A percentile compares a stretch with the other conserved stretches of the same genome.
Conservation (phyloP, 2,888 invertebrate genomes). For the Cyaniris semiargus region DNA sequence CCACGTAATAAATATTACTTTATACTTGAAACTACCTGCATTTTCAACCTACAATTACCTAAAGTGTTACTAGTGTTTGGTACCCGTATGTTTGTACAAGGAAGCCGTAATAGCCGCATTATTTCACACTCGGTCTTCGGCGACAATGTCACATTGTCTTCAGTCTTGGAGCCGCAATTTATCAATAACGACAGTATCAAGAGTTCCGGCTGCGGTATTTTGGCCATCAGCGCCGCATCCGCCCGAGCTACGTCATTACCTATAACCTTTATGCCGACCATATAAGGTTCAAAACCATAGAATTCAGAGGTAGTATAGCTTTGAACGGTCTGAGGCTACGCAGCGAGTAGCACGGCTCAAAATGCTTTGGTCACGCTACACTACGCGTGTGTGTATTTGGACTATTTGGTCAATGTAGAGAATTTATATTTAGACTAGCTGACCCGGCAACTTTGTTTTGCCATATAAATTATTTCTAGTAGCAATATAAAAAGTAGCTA, state of each 20-base stretch:
- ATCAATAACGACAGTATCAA: slow-evolving; percentile 77
- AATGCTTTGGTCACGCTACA: slow-evolving; percentile 6
- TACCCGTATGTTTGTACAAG: slow-evolving; percentile 6
- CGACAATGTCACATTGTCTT: slow-evolving; percentile 55
- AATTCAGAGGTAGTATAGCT: neutral
- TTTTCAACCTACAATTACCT: neutral
- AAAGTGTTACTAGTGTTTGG: neutral
- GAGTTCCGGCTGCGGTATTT: slow-evolving; percentile 73
- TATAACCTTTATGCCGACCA: neutral
- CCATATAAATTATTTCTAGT: no score
- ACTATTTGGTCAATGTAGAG: neutral
- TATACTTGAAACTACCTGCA: neutral
- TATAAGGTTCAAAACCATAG: neutral
- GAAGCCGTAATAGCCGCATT: slow-evolving; percentile 30
- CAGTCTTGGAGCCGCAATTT: slow-evolving; percentile 71
- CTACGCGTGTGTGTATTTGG: neutral
- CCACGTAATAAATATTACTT: no score
- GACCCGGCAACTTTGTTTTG: no score
- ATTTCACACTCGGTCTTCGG: slow-evolving; percentile 39
- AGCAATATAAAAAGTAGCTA: no score
- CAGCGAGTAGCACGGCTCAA: neutral
- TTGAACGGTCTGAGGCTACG: neutral
- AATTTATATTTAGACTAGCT: neutral
- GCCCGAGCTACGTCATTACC: slow-evolving; percentile 40
- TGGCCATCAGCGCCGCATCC: slow-evolving; percentile 54